Conservation (phyloP, 1,140 invertebrate species). For the Bombus waltoni region DNA sequence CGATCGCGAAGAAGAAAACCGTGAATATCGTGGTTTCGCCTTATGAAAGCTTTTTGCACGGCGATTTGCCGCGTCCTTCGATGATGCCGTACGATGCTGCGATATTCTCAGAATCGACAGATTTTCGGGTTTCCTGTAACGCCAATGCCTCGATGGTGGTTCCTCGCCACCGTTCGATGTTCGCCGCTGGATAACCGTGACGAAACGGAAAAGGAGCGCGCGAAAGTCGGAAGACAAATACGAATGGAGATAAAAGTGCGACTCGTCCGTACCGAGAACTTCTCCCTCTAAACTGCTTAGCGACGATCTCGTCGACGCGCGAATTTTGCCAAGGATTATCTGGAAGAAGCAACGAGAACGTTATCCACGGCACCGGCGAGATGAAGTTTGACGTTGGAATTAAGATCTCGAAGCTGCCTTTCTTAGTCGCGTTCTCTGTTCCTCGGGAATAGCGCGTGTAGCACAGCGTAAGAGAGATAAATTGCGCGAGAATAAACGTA, state of each 20-base stretch:
- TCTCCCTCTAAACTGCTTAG: background rate
- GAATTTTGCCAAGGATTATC: background rate
- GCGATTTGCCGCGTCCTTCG: too few species aligned
- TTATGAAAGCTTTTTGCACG: background rate
- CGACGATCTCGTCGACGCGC: background rate
- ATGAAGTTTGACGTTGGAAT: background rate
- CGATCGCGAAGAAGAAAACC: background rate
- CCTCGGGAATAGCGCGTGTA: too few species aligned
- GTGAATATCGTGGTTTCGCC: background rate
- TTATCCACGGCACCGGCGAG: background rate
- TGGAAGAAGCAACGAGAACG: background rate
- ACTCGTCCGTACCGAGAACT: background rate
- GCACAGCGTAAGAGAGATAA: too few species aligned
- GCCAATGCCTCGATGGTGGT: background rate
- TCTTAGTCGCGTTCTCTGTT: too few species aligned
- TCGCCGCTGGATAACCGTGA: background rate
- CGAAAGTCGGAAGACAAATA: background rate
- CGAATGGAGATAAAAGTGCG: background rate
- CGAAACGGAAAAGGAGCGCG: background rate
- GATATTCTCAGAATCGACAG: background rate
- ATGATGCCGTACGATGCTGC: background rate
- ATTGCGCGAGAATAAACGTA: too few species aligned
- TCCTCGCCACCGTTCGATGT: background rate
- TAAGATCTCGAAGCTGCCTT: background rate
- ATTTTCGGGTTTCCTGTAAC: background rate